Conservation (phyloP, 2,797 vertebrate genomes). For the Siniperca scherzeri region DNA sequence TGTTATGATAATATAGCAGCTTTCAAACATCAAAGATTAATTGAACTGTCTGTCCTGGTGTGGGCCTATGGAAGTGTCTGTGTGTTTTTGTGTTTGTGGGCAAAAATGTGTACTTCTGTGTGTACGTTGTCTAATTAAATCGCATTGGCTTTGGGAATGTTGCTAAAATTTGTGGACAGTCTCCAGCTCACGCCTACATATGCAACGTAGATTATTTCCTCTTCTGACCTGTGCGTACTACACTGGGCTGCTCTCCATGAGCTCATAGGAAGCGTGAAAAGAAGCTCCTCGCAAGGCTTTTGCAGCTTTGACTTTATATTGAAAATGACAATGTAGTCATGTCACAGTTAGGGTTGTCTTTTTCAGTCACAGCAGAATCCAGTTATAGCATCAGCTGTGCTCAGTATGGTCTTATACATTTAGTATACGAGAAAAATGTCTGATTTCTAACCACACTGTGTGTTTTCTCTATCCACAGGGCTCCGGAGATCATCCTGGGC, state of each 20-base stretch:
- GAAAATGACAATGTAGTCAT: not conserved
- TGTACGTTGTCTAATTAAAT: constrained; percentile 29
- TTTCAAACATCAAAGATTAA: constrained; percentile 31
- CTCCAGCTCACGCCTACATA: constrained; percentile 37
- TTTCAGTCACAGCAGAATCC: not conserved
- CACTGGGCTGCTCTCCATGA: constrained; percentile 26
- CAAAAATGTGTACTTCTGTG: constrained; percentile 2
- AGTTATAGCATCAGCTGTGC: not conserved
- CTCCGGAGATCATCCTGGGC: constrained; percentile 98
- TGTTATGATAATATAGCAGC: constrained; percentile 39
- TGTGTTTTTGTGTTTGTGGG: constrained; percentile 3
- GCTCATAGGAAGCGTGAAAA: constrained; percentile 39
- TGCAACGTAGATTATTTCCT: constrained; percentile 6
- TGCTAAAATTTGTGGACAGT: constrained; percentile 11
- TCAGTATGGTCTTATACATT: not conserved
- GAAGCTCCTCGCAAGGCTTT: constrained; percentile 1
- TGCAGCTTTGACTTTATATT: constrained; percentile 2
- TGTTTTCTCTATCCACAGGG: constrained; percentile 82
- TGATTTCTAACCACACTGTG: constrained; percentile 23
- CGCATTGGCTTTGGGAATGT: constrained; percentile 12
- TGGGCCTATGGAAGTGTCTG: not conserved
- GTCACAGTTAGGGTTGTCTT: not conserved
- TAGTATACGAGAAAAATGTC: constrained; percentile 6
- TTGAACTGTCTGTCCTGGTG: constrained; percentile 31
- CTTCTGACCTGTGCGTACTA: constrained; percentile 31